phyloP scores from a whole-genome alignment of 2,888 invertebrate species.

The Baccha elongata region DNA sequence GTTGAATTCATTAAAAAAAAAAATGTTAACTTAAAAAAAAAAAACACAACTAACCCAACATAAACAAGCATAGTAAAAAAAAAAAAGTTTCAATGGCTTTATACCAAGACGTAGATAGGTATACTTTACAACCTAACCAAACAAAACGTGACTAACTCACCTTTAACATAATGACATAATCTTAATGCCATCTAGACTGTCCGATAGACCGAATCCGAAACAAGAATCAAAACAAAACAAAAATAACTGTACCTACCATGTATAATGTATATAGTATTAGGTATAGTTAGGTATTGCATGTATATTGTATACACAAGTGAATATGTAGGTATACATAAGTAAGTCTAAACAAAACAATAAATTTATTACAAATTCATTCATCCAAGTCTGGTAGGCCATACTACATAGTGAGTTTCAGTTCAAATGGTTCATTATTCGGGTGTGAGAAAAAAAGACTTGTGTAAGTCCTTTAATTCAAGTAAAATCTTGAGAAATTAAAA shows the following conservation, averaged over 20 bases:
- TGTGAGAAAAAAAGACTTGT: background rate
- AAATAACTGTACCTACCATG: constrained; percentile 13
- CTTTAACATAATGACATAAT: constrained; percentile 69
- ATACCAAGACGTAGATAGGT: no score
- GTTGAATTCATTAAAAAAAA: constrained; percentile 17
- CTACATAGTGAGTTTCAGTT: no score
- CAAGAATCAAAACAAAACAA: constrained; percentile 41
- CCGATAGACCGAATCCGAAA: constrained; percentile 56
- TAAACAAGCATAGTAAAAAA: no score
- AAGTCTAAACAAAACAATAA: constrained; percentile 4
- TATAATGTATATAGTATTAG: background rate
- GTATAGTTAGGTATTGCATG: background rate
- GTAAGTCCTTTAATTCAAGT: background rate
- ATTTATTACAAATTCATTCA: constrained; percentile 19
- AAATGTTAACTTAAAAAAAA: background rate
- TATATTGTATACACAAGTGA: background rate
- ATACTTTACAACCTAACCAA: background rate
- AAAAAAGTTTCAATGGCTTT: no score
- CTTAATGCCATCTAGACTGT: constrained; percentile 60
- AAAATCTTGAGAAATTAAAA: background rate
- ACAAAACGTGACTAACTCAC: constrained; percentile 66
- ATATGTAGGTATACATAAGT: background rate
- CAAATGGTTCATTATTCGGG: constrained; percentile 6
- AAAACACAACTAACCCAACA: background rate
- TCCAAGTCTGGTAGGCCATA: background rate